phyloP scores from a whole-genome alignment of 2,113 vertebrate species.

The Rhinolophus sinicus region DNA sequence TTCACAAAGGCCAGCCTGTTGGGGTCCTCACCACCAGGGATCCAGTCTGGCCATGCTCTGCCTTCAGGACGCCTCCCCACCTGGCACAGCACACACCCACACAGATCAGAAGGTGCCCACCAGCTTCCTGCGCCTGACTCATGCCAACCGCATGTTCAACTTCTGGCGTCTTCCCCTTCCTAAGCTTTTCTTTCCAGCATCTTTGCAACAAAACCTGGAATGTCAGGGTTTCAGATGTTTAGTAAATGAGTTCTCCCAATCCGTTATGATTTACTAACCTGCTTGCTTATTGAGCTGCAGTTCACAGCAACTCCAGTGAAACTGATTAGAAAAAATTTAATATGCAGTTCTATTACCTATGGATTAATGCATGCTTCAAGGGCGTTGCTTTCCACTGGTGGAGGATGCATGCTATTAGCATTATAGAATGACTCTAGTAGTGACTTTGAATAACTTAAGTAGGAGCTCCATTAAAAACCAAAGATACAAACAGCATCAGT shows the following conservation, averaged over 20 bases:
- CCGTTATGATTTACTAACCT: background rate
- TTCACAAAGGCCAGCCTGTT: background rate
- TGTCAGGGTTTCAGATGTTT: background rate
- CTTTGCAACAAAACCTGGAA: conserved; percentile 29
- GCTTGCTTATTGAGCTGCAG: conserved; percentile 57
- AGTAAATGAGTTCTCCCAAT: conserved; percentile 1
- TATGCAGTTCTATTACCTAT: conserved; percentile 70
- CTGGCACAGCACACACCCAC: background rate
- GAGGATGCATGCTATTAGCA: background rate
- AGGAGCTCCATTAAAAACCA: background rate
- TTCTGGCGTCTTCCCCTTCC: background rate
- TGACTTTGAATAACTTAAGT: conserved; percentile 11
- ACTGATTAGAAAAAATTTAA: conserved; percentile 72
- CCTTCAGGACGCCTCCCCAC: background rate
- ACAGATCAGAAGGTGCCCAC: background rate
- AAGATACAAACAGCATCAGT: background rate
- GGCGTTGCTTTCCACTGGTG: background rate
- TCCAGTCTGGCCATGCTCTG: background rate
- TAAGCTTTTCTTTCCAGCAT: background rate
- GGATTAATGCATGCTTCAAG: conserved; percentile 69
- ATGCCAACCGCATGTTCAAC: fast-evolving
- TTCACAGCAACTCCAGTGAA: conserved; percentile 67
- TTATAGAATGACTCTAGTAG: background rate
- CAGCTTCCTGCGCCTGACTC: background rate
- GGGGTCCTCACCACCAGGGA: background rate